phyloP scores from a whole-genome alignment of 2,888 invertebrate species.

The Euphydryas editha region DNA sequence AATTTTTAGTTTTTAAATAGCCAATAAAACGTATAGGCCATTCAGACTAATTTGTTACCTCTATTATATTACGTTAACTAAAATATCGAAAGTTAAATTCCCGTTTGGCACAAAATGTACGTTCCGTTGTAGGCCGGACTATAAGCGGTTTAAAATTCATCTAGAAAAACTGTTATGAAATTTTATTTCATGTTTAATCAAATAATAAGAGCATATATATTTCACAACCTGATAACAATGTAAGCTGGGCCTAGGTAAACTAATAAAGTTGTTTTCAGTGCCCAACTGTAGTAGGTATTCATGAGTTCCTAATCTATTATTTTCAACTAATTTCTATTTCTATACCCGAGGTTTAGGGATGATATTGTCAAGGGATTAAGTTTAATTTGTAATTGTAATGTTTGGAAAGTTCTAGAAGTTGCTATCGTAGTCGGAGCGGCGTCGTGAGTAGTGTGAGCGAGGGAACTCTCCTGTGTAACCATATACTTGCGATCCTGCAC shows the following conservation, averaged over 20 bases:
- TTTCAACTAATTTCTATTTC: slow-evolving; percentile 40
- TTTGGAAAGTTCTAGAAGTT: slow-evolving; percentile 85
- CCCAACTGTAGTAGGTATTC: slow-evolving; percentile 22
- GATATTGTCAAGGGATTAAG: slow-evolving; percentile 72
- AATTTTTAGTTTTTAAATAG: slow-evolving; percentile 27
- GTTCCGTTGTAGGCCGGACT: slow-evolving; percentile 70
- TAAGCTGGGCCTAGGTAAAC: slow-evolving; percentile 39
- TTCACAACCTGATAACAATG: slow-evolving; percentile 76
- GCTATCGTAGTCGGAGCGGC: slow-evolving; percentile 91
- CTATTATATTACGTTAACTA: slow-evolving; percentile 26
- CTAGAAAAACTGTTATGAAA: slow-evolving; percentile 55
- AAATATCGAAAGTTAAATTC: slow-evolving; percentile 47
- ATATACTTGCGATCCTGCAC: slow-evolving; percentile 84
- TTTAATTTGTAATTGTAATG: slow-evolving; percentile 42
- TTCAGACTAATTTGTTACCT: slow-evolving; percentile 54
- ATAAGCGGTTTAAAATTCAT: slow-evolving; percentile 66
- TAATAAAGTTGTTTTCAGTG: slow-evolving; percentile 1
- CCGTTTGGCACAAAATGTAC: slow-evolving; percentile 68
- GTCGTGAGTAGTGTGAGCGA: slow-evolving; percentile 84
- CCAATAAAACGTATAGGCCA: slow-evolving; percentile 38
- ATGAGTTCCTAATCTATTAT: slow-evolving; percentile 33
- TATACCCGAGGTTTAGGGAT: slow-evolving; percentile 65
- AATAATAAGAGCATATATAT: slow-evolving; percentile 57
- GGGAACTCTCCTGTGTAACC: slow-evolving; percentile 79
- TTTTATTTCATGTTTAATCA: slow-evolving; percentile 51